Conservation (phyloP, 2,888 invertebrate species). For the Lymantria monacha region DNA sequence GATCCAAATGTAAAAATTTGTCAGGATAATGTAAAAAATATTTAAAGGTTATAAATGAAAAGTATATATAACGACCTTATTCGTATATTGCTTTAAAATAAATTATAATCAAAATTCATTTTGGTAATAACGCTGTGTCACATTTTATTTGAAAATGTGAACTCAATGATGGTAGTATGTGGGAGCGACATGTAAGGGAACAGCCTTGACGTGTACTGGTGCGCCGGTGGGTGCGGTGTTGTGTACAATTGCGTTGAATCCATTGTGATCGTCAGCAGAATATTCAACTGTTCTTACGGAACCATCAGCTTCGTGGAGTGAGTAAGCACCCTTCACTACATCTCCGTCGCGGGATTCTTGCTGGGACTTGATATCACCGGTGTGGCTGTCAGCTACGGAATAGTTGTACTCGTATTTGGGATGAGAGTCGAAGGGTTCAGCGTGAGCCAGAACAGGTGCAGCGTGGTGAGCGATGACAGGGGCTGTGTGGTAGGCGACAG, state of each 20-base stretch:
- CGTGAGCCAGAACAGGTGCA: conserved; percentile 41
- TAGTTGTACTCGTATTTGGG: conserved; percentile 56
- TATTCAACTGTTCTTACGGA: conserved; percentile 62
- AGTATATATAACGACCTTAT: conserved; percentile 2
- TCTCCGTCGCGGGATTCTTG: conserved; percentile 63
- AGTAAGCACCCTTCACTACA: conserved; percentile 59
- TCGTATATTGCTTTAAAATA: conserved; percentile 24
- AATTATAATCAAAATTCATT: conserved; percentile 4
- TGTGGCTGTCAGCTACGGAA: conserved; percentile 64
- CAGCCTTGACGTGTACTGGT: conserved; percentile 21
- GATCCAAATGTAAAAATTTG: too few species aligned
- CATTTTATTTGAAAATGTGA: not conserved
- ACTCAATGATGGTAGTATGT: conserved; percentile 6
- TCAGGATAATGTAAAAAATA: not conserved
- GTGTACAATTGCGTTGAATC: conserved; percentile 42
- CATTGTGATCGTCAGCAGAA: conserved; percentile 60
- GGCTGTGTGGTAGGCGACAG: conserved; percentile 8
- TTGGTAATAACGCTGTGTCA: not conserved
- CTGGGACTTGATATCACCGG: conserved; percentile 66
- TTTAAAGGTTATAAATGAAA: not conserved
- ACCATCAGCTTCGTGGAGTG: conserved; percentile 63
- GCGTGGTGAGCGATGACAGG: conserved; percentile 59
- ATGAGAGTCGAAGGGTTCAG: conserved; percentile 18
- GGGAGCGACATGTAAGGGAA: conserved; percentile 18
- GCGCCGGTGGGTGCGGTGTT: conserved; percentile 33